A percentile compares a stretch with the other conserved stretches of the same genome.
Evolutionary conservation across 2,797 vertebrate species (phyloP).

Genomic region (Tragelaphus eurycerus): DNA sequence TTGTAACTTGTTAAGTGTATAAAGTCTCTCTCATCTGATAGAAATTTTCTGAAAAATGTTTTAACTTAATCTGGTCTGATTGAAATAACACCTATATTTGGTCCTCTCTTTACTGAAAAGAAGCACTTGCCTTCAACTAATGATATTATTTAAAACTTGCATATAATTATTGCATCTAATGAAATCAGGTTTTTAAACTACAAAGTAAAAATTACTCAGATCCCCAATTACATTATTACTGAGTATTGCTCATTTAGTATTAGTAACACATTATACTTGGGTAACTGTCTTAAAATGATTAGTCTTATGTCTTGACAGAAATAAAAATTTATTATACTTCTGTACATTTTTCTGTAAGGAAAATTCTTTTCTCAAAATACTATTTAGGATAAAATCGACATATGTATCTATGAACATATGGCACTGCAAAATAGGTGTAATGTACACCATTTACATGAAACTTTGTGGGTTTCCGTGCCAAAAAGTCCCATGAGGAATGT

Average conservation of each 20-base stretch:
- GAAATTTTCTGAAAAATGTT: slow-evolving; percentile 43
- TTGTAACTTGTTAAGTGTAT: slow-evolving; percentile 7
- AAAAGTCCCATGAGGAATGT: neutral
- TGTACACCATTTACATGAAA: neutral
- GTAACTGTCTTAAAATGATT: slow-evolving; percentile 34
- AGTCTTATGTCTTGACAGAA: slow-evolving; percentile 27
- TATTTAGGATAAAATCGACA: neutral
- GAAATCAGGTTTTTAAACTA: slow-evolving; percentile 47
- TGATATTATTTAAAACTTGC: slow-evolving; percentile 32
- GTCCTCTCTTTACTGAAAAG: slow-evolving; percentile 26
- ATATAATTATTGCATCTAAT: neutral
- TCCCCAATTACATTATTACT: slow-evolving; percentile 20
- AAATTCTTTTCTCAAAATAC: slow-evolving; percentile 18
- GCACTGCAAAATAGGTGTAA: slow-evolving; percentile 39
- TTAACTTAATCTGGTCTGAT: slow-evolving; percentile 7
- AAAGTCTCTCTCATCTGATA: slow-evolving; percentile 6
- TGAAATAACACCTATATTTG: slow-evolving; percentile 57
- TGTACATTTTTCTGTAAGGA: neutral
- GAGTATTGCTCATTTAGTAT: slow-evolving; percentile 28
- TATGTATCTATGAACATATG: neutral
- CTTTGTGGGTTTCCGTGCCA: neutral
- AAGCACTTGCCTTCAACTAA: neutral
- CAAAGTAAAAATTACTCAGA: neutral
- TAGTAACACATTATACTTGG: neutral
- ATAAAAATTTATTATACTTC: slow-evolving; percentile 41